phyloP scores from a whole-genome alignment of 37 sponge, comb jelly and placozoan genomes.

The Spongilla lacustris region DNA sequence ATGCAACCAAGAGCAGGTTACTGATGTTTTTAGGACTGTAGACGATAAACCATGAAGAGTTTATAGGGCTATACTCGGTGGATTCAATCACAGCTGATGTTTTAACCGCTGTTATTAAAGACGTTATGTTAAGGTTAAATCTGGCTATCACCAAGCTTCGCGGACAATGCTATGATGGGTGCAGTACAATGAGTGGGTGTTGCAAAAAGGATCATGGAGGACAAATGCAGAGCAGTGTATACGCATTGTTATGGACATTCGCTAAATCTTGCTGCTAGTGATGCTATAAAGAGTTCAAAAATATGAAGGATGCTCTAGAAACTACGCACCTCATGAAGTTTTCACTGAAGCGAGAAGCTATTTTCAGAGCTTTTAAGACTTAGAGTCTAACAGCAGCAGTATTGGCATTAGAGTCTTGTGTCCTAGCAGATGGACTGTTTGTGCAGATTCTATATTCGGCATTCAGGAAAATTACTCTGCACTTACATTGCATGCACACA shows the following conservation, averaged over 20 bases:
- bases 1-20: slow-evolving; percentile 44
- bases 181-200: slow-evolving; percentile 60
- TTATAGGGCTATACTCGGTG: slow-evolving; percentile 32
- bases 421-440: slow-evolving; percentile 58
- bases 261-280: slow-evolving; percentile 65
- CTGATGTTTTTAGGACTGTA: slow-evolving; percentile 19
- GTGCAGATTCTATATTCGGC: slow-evolving; percentile 27
- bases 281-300: slow-evolving; percentile 44
- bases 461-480: slow-evolving; percentile 31
- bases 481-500: slow-evolving; percentile 1
- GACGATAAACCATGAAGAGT: slow-evolving; percentile 36
- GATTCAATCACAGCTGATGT: slow-evolving; percentile 9
- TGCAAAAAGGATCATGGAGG: slow-evolving; percentile 38
- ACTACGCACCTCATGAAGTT: slow-evolving; percentile 49
- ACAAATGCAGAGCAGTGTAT: slow-evolving; percentile 34
- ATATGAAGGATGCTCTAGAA: slow-evolving; percentile 40
- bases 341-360: slow-evolving; percentile 61
- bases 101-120: slow-evolving; percentile 31
- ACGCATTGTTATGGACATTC: slow-evolving; percentile 65
- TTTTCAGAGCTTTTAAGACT: slow-evolving; percentile 38
- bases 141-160: slow-evolving; percentile 7
- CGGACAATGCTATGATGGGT: slow-evolving; percentile 71
- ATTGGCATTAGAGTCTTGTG: slow-evolving; percentile 57
- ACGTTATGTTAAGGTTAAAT: slow-evolving; percentile 47
- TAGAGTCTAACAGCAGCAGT: slow-evolving; percentile 6